Percentiles rank a stretch among this genome's conserved stretches.
Evolutionary conservation across 92 coral and sea anemone genomes (phyloP).

Genomic region (Epizoanthus rinbou): DNA sequence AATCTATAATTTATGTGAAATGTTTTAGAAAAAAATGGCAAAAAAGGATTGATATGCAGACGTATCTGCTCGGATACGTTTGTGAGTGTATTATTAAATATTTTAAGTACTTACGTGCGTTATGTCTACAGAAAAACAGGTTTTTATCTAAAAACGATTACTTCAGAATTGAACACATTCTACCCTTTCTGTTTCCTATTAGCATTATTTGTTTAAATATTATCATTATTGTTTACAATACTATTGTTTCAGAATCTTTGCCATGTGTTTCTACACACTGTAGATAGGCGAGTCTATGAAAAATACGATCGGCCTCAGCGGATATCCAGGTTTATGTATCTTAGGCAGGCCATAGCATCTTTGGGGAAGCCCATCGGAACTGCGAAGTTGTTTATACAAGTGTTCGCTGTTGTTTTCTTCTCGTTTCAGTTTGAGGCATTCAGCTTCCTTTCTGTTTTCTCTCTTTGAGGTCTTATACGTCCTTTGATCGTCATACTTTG

Average conservation of each 20-base stretch:
- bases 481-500: neutral
- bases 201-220: no score
- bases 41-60: no score
- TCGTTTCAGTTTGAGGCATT: neutral
- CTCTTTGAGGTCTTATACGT: neutral
- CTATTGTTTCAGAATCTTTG: neutral
- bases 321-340: conserved; percentile 2
- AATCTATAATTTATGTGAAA: no score
- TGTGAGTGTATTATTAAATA: no score
- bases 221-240: no score
- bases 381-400: neutral
- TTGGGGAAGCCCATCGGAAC: conserved; percentile 12
- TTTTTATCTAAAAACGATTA: no score
- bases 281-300: neutral
- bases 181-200: no score
- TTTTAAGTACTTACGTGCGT: no score
- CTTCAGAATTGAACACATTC: no score
- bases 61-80: no score
- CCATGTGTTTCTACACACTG: conserved; percentile 6
- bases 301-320: conserved; percentile 2
- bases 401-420: neutral
- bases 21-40: no score
- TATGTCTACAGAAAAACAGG: no score
- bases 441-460: neutral
- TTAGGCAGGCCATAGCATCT: conserved; percentile 17